Percentiles rank a stretch among this genome's conserved stretches.
Evolutionary conservation across 35 echinoderm and acorn worm genomes (phyloP).

Genomic region (Heliocidaris erythrogramma): DNA sequence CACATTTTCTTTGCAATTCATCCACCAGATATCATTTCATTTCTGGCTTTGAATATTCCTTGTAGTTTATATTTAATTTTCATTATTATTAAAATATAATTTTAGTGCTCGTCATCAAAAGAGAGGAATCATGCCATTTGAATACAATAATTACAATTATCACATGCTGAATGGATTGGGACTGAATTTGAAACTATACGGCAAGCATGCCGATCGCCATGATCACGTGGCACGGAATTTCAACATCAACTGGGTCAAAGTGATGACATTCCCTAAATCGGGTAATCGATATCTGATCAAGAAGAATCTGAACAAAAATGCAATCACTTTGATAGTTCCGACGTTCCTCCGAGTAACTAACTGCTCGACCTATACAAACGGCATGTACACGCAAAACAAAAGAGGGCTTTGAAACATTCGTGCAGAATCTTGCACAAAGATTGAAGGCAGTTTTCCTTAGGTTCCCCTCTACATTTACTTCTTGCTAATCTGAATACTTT

Average conservation of each 20-base stretch:
- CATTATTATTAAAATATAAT: no score
- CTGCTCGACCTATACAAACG: neutral
- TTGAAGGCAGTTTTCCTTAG: neutral
- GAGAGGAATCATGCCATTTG: no score
- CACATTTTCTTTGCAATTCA: no score
- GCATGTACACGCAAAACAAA: neutral
- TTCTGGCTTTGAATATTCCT: no score
- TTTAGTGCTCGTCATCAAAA: no score
- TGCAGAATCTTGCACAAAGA: neutral
- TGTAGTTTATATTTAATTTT: no score
- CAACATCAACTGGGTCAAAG: constrained; percentile 9
- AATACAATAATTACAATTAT: no score
- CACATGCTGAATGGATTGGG: neutral
- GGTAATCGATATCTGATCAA: constrained; percentile 9
- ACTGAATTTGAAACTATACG: neutral
- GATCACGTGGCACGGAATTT: neutral
- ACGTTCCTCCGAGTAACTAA: neutral
- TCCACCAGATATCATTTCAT: no score
- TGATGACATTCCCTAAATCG: constrained; percentile 9
- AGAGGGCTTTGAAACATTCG: neutral
- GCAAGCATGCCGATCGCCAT: neutral
- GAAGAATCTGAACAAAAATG: neutral
- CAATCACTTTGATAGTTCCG: constrained; percentile 10
- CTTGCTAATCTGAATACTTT: neutral
- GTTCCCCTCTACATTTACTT: neutral